Evolutionary conservation across 2,113 vertebrate genomes (phyloP).

Genomic region (Amphiprion ocellaris): DNA sequence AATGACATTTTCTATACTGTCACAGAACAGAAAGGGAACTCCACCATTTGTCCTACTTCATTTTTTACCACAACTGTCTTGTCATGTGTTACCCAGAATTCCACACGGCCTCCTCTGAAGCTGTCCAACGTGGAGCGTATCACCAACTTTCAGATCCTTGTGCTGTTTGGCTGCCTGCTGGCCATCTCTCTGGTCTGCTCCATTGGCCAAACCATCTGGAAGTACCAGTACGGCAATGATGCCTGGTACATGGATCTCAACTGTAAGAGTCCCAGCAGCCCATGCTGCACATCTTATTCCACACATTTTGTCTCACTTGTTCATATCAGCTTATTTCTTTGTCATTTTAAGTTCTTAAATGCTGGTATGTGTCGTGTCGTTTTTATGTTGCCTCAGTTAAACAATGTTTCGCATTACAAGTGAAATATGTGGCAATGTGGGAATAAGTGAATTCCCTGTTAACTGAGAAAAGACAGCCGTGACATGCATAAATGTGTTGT

Average conservation of each 20-base stretch:
- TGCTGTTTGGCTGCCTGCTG: constrained; percentile 96
- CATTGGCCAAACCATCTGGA: constrained; percentile 97
- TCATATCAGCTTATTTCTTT: constrained; percentile 83
- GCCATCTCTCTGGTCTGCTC: constrained; percentile 97
- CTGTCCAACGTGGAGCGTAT: constrained; percentile 98
- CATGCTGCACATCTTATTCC: constrained; percentile 64
- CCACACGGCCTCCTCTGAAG: constrained; percentile 96
- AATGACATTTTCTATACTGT: not conserved
- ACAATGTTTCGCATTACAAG: constrained; percentile 83
- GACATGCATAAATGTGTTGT: constrained; percentile 82
- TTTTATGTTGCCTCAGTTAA: constrained; percentile 82
- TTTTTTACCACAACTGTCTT: constrained; percentile 8
- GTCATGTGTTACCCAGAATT: constrained; percentile 88
- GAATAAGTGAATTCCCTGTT: constrained; percentile 81
- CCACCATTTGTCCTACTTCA: not conserved
- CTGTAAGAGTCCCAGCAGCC: constrained; percentile 89
- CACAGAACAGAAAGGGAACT: not conserved
- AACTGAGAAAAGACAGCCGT: constrained; percentile 74
- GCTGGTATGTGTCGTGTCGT: constrained; percentile 78
- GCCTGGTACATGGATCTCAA: constrained; percentile 99
- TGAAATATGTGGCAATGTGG: constrained; percentile 86
- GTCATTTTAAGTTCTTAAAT: constrained; percentile 79
- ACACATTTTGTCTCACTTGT: constrained; percentile 83
- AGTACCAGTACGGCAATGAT: constrained; percentile 89
- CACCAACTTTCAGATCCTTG: constrained; percentile 98